A percentile compares a stretch with the other conserved stretches of the same genome.
phyloP scores from a whole-genome alignment of 2,113 vertebrate species.

The Scomber japonicus region DNA sequence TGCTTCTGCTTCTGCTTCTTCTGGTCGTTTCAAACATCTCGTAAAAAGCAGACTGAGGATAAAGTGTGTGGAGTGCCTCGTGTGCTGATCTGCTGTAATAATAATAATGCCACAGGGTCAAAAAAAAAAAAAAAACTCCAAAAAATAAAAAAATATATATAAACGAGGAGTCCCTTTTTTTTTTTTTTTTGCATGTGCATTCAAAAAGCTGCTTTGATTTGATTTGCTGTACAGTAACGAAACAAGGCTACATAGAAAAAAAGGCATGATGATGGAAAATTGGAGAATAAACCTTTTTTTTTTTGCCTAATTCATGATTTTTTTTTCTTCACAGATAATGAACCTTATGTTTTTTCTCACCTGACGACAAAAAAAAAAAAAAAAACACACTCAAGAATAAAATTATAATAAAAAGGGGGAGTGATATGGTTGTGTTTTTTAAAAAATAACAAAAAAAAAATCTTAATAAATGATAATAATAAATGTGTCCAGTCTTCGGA shows the following conservation, averaged over 20 bases:
- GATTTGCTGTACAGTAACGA: constrained; percentile 7
- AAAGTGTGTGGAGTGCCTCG: constrained; percentile 40
- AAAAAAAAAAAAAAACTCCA: constrained; percentile 12
- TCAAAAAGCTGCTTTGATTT: constrained; percentile 18
- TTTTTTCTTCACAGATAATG: constrained; percentile 10
- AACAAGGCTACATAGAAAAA: not conserved
- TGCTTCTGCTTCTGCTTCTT: too few relatives aligned
- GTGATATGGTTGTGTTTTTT: constrained; percentile 50
- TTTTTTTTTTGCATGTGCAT: constrained; percentile 24
- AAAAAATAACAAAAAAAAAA: constrained; percentile 10
- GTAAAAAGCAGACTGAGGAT: not conserved
- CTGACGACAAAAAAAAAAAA: not conserved
- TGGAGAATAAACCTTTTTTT: not conserved
- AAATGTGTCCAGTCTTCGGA: constrained; percentile 49
- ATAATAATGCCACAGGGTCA: constrained; percentile 51
- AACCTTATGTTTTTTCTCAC: constrained; percentile 9
- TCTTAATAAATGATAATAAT: constrained; percentile 18
- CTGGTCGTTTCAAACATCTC: not conserved
- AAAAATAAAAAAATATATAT: constrained; percentile 7
- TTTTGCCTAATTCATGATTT: not conserved
- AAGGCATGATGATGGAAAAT: not conserved
- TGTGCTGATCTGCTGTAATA: constrained; percentile 1
- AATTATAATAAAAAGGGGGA: constrained; percentile 1
- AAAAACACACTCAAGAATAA: not conserved
- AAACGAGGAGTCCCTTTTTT: constrained; percentile 60